These are phyloP conservation scores for Isurus oxyrinchus DNA, from an alignment of 2,113 vertebrate genomes.

Conservation along the genomic window DNA sequence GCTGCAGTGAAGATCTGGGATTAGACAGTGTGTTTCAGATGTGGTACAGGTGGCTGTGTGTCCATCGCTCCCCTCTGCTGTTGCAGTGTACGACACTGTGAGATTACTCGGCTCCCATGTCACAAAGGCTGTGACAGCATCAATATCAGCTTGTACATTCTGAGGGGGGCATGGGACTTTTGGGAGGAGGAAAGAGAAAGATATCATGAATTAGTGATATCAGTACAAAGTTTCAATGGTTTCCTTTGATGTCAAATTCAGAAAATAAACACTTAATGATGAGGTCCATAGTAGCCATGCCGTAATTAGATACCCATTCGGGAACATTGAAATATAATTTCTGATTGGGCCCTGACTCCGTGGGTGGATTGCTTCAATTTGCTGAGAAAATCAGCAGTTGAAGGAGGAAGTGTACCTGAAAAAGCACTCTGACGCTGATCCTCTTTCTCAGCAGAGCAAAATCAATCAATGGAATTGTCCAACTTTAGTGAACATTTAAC, in stretches of 20 bases:
- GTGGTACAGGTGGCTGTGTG: constrained; percentile 43
- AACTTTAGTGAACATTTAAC: background rate
- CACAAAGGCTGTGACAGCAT: constrained; percentile 46
- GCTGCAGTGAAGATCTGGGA: constrained; percentile 52
- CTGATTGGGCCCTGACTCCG: background rate
- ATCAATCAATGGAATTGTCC: background rate
- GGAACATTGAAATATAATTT: background rate
- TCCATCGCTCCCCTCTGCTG: constrained; percentile 41
- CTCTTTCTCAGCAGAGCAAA: background rate
- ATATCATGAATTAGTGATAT: background rate
- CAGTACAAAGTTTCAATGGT: background rate
- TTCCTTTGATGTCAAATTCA: background rate
- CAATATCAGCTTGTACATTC: constrained; percentile 44
- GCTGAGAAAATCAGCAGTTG: background rate
- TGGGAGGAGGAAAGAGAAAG: background rate
- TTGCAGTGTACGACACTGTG: constrained; percentile 55
- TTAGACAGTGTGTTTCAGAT: constrained; percentile 48
- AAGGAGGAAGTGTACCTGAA: background rate
- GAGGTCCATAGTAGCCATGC: background rate
- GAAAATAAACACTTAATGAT: background rate
- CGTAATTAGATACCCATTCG: background rate
- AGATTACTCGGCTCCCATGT: constrained; percentile 55
- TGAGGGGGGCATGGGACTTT: constrained; percentile 38
- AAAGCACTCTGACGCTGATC: background rate
- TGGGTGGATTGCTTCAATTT: background rate